Evolutionary conservation across 2,797 vertebrate genomes (phyloP).

Genomic region (Acanthopagrus latus): DNA sequence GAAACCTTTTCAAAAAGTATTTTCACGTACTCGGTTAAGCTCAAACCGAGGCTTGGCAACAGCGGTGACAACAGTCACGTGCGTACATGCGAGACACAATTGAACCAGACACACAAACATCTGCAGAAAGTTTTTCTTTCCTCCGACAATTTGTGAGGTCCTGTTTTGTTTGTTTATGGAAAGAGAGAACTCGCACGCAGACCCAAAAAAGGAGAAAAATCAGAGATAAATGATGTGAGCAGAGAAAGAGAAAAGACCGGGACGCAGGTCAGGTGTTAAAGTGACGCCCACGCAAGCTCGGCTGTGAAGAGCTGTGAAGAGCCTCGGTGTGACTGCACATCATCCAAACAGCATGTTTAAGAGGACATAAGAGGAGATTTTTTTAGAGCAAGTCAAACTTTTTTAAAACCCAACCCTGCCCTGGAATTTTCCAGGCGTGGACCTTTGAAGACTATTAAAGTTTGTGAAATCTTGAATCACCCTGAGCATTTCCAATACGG

Average conservation of each 20-base stretch:
- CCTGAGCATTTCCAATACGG: conserved; percentile 38
- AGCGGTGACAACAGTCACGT: not conserved
- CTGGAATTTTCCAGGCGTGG: conserved; percentile 54
- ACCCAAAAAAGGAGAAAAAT: conserved; percentile 4
- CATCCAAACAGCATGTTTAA: conserved; percentile 7
- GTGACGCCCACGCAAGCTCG: not conserved
- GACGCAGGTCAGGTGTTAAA: conserved; percentile 11
- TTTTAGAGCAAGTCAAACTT: not conserved
- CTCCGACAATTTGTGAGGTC: not conserved
- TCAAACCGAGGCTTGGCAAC: conserved; percentile 1
- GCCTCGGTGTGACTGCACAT: not conserved
- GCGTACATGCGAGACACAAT: conserved; percentile 5
- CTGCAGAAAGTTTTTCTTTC: not conserved
- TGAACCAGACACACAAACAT: conserved; percentile 16
- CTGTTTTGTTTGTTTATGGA: conserved; percentile 1
- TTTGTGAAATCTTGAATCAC: conserved; percentile 31
- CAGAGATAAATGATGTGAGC: not conserved
- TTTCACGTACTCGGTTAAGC: not conserved
- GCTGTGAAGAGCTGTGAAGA: conserved; percentile 14
- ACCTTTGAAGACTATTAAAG: not conserved
- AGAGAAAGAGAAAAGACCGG: conserved; percentile 12
- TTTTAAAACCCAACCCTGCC: conserved; percentile 26
- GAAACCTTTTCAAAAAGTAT: not conserved
- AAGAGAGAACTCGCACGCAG: not conserved
- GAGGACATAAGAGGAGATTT: not conserved